These are phyloP conservation scores for Neopelma chrysocephalum DNA, from an alignment of 2,797 vertebrate genomes.

Conservation along the genomic window DNA sequence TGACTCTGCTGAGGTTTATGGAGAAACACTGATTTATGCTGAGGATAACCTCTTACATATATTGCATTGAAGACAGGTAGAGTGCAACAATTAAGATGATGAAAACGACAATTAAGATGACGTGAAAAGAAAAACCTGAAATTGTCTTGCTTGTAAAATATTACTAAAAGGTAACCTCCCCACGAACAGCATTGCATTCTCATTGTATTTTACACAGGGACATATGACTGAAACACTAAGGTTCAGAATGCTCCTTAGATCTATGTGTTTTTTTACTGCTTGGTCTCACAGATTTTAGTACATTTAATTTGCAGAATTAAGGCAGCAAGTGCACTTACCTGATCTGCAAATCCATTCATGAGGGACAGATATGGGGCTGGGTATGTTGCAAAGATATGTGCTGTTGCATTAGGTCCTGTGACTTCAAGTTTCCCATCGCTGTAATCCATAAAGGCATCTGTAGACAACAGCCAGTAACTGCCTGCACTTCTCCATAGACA, in stretches of 20 bases:
- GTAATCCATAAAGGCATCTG: slow-evolving; percentile 88
- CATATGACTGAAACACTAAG: not conserved
- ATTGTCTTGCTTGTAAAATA: slow-evolving; percentile 2
- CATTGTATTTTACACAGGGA: not conserved
- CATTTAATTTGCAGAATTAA: not conserved
- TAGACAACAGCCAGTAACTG: slow-evolving; percentile 21
- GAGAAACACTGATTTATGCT: slow-evolving; percentile 2
- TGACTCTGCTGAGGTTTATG: not conserved
- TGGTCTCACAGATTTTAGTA: not conserved
- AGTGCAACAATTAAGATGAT: not conserved
- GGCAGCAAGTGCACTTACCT: slow-evolving; percentile 79
- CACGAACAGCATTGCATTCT: not conserved
- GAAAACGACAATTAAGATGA: not conserved
- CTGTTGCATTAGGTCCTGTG: slow-evolving; percentile 89
- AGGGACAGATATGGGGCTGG: slow-evolving; percentile 86
- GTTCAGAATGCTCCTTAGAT: not conserved
- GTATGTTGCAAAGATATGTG: slow-evolving; percentile 94
- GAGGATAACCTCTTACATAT: not conserved
- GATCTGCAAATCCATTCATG: slow-evolving; percentile 90
- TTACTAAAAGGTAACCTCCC: not conserved
- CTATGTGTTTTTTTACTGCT: not conserved
- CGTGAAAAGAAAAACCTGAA: not conserved
- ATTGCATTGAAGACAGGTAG: not conserved
- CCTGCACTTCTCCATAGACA: not conserved
- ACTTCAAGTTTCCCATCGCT: slow-evolving; percentile 81